Base-by-base conservation (phyloP, 2,888 invertebrate species). In the Ennomos erosarius region DNA sequence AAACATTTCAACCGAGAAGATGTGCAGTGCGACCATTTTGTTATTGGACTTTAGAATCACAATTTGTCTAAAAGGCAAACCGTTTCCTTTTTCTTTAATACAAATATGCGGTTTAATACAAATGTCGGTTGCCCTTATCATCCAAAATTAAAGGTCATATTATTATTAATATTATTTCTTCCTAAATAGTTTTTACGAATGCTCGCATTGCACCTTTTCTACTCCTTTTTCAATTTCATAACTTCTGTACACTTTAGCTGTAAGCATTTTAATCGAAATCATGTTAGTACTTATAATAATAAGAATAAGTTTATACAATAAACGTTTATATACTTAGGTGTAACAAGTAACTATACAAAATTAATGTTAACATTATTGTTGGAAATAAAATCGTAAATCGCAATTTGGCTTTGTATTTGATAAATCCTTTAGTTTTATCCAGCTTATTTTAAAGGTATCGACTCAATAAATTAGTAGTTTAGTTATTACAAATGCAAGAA, bases 331-430 rank as follows among this genome's bases (percentile, higher is more conserved):
- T 26, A 16, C 16, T 16, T 16, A 26, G 26, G 47, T 59, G 66
- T 67, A 56, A 67, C 59, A 64, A 59, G 69, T 74, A 65, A 70
- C 67, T 71, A 72, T 74, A 68, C 61, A 65, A 67, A 71, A 65
- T 74, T 64, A 76, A 80, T 82, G 79, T 85, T 84, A 81, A 76
- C 66, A 68, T 74, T 75, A 73, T 84, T 88, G 87, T 87, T 87
- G 76, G 75, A 81, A 87, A 87, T 86, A 84, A 87, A 85, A 73
- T 58, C 59, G 69, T 75, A 66, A 70, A 73, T 69, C 65, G 52
- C 59, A 74, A 59, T 51, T 51, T 59, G 55, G 65, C 65, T 68
- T 75, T 65, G 64, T 49, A 62, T 65, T 61, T 61, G 54, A 59
- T 59, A 40, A 33, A 40, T 39, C 37, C 34, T 44, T 6, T 16